These are phyloP conservation scores for Amazona guildingii DNA, from an alignment of 2,113 vertebrate species.

Conservation along the genomic window DNA sequence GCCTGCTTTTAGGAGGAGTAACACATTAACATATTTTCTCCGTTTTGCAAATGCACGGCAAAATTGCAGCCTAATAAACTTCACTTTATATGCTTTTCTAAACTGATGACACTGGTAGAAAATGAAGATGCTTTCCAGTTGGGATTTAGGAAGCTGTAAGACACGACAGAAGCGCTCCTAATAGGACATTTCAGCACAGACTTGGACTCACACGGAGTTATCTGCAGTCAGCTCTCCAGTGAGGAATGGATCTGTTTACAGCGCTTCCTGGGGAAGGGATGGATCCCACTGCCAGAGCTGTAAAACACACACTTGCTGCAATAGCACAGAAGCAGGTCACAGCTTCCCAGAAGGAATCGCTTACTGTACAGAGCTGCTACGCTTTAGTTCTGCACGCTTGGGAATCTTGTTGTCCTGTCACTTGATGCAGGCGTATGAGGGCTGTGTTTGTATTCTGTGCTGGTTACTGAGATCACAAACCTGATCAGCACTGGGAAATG, in stretches of 20 bases:
- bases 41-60: background rate
- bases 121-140: background rate
- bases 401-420: background rate
- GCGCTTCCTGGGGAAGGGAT: background rate
- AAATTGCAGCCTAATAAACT: slow-evolving; percentile 3
- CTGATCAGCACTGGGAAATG: background rate
- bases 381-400: background rate
- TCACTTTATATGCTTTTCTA: background rate
- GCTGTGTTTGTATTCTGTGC: background rate
- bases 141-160: slow-evolving; percentile 6
- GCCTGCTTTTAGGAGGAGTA: background rate
- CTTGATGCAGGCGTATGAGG: background rate
- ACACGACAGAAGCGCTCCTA: background rate
- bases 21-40: slow-evolving; percentile 11
- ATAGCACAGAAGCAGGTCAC: background rate
- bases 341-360: background rate
- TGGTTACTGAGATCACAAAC: background rate
- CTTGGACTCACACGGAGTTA: background rate
- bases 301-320: background rate
- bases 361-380: background rate
- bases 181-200: slow-evolving; percentile 1
- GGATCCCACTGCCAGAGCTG: background rate
- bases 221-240: background rate
- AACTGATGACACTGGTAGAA: slow-evolving; percentile 13
- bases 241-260: background rate